Evolutionary conservation across 2,113 vertebrate species (phyloP), one percentile per base, ranked within the genome.

Genomic region (Heterotilapia buettikoferi): DNA sequence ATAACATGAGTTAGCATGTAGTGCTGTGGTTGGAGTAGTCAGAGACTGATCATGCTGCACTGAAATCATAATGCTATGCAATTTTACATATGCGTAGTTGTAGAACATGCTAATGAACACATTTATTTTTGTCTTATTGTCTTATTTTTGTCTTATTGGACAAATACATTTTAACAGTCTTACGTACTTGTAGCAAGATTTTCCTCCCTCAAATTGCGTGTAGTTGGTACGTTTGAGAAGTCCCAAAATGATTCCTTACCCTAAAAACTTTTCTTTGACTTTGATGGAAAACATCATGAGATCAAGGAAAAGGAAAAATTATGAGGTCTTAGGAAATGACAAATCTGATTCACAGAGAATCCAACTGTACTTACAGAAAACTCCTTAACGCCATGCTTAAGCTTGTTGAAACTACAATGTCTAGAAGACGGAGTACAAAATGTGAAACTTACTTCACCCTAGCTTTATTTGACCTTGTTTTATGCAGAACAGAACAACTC

Each of bases 71-170:
- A 29, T 18, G 13, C 3, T 18, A 16, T 71, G 66, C 21, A 73
- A 40, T 14, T 73, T 73, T 45, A 45, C 21, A 47, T 45, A 47
- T 11, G 21, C 1, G 4, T 10, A 0, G 68, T 47, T 0, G 2
- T 76, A 10, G 24, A 45, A 45, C 8, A 26, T 45, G n/a, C 5
- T 10, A 26, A 73, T 18, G 21, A 73, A 10, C 40, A 73, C 21
- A 19, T 9, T 9, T 33, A 33, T 33, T 61, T 53, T 53, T 21
- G 52, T 53, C 52, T 16, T 59, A 53, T 12, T 1, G n/a, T 54
- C 53, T 56, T 26, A 7, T 56, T 3, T 31, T 61, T 63, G 9
- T 63, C 31, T 36, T 5, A 36, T 73, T 45, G 40, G 13, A 26
- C 38, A 71, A 71, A 71, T 16, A 10, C 4, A 66, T 66, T 11